Evolutionary conservation across 2,888 invertebrate genomes (phyloP), one percentile per base, ranked within the genome.

Genomic region (Antitype chi): DNA sequence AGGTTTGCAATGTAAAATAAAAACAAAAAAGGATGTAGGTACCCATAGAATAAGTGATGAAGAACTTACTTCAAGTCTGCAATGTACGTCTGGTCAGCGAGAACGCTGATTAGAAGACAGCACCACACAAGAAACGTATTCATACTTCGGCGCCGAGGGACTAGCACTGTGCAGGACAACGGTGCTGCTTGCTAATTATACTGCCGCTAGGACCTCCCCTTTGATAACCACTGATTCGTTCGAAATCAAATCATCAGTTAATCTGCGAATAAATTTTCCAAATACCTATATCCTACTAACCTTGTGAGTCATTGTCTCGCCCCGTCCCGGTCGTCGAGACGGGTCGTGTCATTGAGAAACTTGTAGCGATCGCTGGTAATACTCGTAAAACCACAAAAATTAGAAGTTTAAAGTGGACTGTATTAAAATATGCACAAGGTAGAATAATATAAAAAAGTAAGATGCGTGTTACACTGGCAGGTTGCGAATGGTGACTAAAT

Each of bases 51-150:
- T n/a, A 23, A 53, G 23, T 23, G 23, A 9, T 23, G 23, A 11
- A 53, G 23, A 32, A 38, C 63, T 63, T 63, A 63, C 63, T 63
- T 38, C 15, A 60, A 32, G 28, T 60, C 6, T 20, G 28, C 11
- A 60, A 20, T 17, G 47, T 57, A 52, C 0, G 52, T 32, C 66
- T 79, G 69, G 23, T 81, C 81, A 76, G 81, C 81, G 69, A 25
- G 15, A 2, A 66, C 76, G 62, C 81, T 62, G 69, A 81, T 20
- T 23, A 81, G 62, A 2, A 81, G 76, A 57, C 76, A 76, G 68
- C 76, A 72, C 28, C 76, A 80, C 43, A 67, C 72, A 0, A 73
- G 66, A 13, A 76, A 55, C 66, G 64, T 66, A n/a, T 81, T 60
- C 81, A 81, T 81, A 7, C 15, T 72, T 13, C 15, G 49, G 69